Conservation (phyloP, 2,113 vertebrate genomes). For the Acinonyx jubatus region DNA sequence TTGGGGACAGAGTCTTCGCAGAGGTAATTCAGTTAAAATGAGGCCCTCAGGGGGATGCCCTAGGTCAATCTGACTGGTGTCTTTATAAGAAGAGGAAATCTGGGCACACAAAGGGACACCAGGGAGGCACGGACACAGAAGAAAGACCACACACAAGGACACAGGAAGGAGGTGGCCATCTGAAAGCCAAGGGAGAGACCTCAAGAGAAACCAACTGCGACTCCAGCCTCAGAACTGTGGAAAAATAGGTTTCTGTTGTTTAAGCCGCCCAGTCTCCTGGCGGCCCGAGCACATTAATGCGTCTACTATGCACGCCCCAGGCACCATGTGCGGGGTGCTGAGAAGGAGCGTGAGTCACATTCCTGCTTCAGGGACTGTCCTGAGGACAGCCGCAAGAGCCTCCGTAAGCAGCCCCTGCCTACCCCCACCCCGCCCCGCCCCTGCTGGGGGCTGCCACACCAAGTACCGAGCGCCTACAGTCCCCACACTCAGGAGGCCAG, state of each 20-base stretch:
- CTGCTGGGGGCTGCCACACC: neutral
- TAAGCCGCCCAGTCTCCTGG: rapidly evolving
- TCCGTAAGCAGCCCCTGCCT: neutral
- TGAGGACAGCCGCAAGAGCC: neutral
- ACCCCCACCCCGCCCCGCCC: neutral
- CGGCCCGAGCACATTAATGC: neutral
- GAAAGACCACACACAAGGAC: neutral
- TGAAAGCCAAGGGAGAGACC: neutral
- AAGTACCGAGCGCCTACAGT: too few relatives aligned
- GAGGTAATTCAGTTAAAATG: neutral
- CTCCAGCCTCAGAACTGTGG: neutral
- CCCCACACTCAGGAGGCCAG: neutral
- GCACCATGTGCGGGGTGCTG: neutral
- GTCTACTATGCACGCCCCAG: neutral
- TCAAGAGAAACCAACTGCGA: neutral
- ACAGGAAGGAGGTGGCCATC: neutral
- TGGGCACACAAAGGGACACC: neutral
- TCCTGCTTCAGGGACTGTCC: neutral
- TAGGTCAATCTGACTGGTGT: neutral
- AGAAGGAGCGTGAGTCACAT: too few relatives aligned
- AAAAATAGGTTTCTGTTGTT: neutral
- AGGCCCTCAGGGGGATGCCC: neutral
- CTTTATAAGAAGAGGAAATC: neutral
- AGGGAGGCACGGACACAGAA: neutral
- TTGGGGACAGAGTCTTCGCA: neutral